Evolutionary conservation across 2,888 invertebrate species (phyloP).

Genomic region (Rutpela maculata): DNA sequence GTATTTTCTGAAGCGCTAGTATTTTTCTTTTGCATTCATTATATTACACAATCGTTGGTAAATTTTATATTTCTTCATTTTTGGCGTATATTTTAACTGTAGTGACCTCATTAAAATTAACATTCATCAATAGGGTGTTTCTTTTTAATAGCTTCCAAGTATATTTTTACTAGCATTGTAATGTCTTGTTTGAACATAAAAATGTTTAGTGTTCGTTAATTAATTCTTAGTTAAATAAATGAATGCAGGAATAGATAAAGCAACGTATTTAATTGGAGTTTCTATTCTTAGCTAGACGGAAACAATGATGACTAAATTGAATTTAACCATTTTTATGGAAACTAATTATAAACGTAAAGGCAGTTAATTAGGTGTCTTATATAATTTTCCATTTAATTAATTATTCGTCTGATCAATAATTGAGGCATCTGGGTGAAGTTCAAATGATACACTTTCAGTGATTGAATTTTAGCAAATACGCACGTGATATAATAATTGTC

Average conservation of each 20-base stretch:
- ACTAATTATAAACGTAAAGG: conserved; percentile 10
- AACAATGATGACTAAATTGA: not conserved
- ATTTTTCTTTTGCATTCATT: too few species aligned
- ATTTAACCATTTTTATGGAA: not conserved
- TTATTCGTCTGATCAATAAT: not conserved
- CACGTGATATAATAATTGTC: not conserved
- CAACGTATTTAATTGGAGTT: not conserved
- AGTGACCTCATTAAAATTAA: not conserved
- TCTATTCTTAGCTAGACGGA: conserved; percentile 1
- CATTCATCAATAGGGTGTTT: not conserved
- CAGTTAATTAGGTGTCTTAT: not conserved
- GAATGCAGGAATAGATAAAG: not conserved
- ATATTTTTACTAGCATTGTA: not conserved
- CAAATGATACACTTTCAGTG: not conserved
- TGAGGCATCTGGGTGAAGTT: not conserved
- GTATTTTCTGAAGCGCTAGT: too few species aligned
- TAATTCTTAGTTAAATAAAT: not conserved
- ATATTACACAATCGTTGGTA: too few species aligned
- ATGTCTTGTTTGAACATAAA: not conserved
- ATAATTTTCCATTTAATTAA: not conserved
- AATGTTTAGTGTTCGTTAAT: not conserved
- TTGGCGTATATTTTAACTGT: not conserved
- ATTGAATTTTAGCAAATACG: not conserved
- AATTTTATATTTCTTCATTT: too few species aligned
- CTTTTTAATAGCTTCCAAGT: not conserved